These are phyloP conservation scores for Agrotis puta DNA, from an alignment of 2,888 invertebrate species.

Conservation along the genomic window DNA sequence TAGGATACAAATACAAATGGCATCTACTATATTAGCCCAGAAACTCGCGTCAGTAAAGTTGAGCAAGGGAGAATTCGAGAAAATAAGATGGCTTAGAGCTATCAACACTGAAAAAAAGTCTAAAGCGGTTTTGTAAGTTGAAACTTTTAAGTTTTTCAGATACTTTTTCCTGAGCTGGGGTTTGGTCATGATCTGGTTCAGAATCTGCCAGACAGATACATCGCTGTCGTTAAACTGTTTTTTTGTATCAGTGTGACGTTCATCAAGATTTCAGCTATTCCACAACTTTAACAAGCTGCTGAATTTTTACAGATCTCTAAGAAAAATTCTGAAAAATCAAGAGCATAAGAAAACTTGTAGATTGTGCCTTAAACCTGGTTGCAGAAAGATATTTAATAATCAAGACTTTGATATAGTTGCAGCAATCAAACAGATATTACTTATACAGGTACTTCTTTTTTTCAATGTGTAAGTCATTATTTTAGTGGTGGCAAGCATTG, in stretches of 20 bases:
- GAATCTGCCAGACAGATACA: no score
- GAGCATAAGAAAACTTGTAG: conserved; percentile 61
- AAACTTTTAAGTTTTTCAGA: background rate
- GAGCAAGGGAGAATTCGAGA: conserved; percentile 66
- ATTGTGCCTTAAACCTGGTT: conserved; percentile 67
- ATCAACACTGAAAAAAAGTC: conserved; percentile 57
- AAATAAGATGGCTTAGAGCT: conserved; percentile 62
- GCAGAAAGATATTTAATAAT: conserved; percentile 59
- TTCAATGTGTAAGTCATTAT: background rate
- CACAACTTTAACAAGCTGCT: background rate
- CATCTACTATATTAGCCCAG: conserved; percentile 64
- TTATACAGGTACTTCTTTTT: conserved; percentile 65
- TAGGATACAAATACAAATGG: conserved; percentile 30
- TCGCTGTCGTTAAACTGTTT: no score
- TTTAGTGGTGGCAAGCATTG: background rate
- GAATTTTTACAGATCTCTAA: conserved; percentile 47
- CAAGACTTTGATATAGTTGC: conserved; percentile 57
- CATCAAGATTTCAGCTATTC: background rate
- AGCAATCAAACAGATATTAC: conserved; percentile 64
- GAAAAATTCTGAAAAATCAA: conserved; percentile 43
- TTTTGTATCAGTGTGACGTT: background rate
- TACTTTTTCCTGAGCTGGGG: background rate
- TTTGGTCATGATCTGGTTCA: no score
- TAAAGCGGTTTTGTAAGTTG: conserved; percentile 49
- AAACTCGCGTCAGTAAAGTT: conserved; percentile 68